Evolutionary conservation across 2,113 vertebrate genomes (phyloP), one percentile per base, ranked within the genome.

Genomic region (Corythaeola cristata): DNA sequence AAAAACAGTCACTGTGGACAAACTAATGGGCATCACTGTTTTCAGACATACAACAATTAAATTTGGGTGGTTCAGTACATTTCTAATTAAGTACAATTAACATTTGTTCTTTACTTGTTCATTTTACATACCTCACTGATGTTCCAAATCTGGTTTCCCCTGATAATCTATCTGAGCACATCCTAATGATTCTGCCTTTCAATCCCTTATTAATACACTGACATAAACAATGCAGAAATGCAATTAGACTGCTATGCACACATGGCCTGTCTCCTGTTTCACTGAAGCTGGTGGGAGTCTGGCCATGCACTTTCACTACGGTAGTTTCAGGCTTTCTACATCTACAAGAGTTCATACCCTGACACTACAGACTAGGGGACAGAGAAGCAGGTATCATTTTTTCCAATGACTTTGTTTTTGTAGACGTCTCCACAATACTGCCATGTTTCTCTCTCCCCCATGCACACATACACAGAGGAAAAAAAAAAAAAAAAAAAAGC

Each of bases 41-140:
- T 90, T 84, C 49, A 89, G 81, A 64, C 85, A 94, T 69, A 24
- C 77, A 96, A 96, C 87, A 95, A 97, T 96, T 96, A 96, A 98
- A 96, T 97, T 87, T 94, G 82, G 91, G 93, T 97, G 88, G 87
- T 94, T 97, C 96, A 96, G 68, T 82, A 89, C 82, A 92, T 95
- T 97, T 96, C 96, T 97, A 97, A 98, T 97, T 97, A 98, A 97
- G 83, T 94, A 85, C 93, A 97, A 96, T 95, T 94, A 97, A 89
- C 93, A 80, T 93, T 90, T 92, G 90, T 95, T 96, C 96, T 89
- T 89, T 93, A 75, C 77, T 96, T 94, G 83, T 96, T 97, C 74
- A 86, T 97, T 96, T 94, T 89, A 87, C 88, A 88, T 84, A 97
- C 85, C 86, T 97, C 94, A 21, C 22, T 91, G 83, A 90, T 93